Evolutionary conservation across 2,113 vertebrate genomes (phyloP), one percentile per base, ranked within the genome.

Genomic region (Stigmatopora argus): DNA sequence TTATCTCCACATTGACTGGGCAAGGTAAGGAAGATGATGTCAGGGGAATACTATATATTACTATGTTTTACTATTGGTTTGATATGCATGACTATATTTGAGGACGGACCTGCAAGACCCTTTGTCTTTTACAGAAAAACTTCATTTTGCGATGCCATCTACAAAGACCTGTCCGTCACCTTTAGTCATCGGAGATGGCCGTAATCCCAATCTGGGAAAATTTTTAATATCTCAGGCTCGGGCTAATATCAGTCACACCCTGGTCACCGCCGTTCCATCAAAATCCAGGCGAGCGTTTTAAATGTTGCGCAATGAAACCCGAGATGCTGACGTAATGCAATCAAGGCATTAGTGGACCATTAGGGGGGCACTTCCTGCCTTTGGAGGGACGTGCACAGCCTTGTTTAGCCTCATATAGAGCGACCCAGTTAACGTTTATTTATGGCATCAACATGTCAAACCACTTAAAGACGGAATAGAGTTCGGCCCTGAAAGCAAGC

Each of bases 281-380:
- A 61, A 86, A 85, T 77, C 70, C 68, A 71, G 51, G 73, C 73
- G 78, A 84, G 79, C 69, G 61, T 79, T 75, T 60, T 77, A 85
- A 72, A 70, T 81, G 78, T 84, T 78, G 82, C 71, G 79, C 78
- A 69, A 62, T 81, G 86, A 78, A 89, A 90, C 78, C 72, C 70
- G 85, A 91, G 85, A 90, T 75, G 86, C 79, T 80, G 82, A 69
- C 51, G 81, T 90, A 90, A 90, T 89, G 78, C 81, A 89, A 91
- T 90, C 81, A 89, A 89, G 85, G 75, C 85, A 88, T 90, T 89
- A 89, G 84, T 49, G 78, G 76, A 82, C 88, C 88, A 90, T 91
- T 90, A 91, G 78, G 72, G 78, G 73, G 78, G 73, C 71, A 71
- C 83, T 88, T 89, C 84, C 85, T 85, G 85, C 76, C 86, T 84